Evolutionary conservation across 2,797 vertebrate genomes (phyloP).

Genomic region (Limosa lapponica): DNA sequence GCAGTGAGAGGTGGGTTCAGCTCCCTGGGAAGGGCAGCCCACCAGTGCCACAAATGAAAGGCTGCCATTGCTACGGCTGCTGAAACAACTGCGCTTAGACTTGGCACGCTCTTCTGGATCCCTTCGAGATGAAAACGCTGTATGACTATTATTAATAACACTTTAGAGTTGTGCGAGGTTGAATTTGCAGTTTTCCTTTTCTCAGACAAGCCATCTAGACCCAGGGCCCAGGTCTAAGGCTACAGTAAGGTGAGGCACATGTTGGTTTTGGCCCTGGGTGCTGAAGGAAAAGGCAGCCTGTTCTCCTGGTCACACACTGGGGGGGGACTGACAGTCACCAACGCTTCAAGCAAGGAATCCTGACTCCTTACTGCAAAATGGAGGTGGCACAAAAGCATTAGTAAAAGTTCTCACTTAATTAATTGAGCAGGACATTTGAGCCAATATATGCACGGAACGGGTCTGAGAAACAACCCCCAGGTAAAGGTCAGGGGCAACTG

Average conservation of each 20-base stretch:
- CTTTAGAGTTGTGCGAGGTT: background rate
- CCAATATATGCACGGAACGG: background rate
- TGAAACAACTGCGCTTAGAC: background rate
- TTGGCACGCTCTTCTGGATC: background rate
- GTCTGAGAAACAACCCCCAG: background rate
- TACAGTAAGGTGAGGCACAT: background rate
- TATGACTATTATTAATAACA: background rate
- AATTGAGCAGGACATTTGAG: background rate
- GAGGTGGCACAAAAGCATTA: background rate
- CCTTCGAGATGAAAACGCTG: background rate
- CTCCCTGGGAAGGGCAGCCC: background rate
- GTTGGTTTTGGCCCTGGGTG: background rate
- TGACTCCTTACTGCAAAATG: background rate
- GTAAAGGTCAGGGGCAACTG: background rate
- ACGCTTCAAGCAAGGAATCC: background rate
- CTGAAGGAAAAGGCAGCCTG: background rate
- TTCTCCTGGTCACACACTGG: background rate
- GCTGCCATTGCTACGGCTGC: background rate
- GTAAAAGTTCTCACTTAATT: background rate
- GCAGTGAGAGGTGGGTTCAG: background rate
- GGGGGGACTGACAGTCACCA: background rate
- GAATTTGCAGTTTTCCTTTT: background rate
- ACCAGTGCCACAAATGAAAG: background rate
- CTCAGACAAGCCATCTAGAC: background rate
- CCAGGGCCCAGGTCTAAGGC: background rate